Base-by-base conservation (phyloP, 1,140 invertebrate species). In the Calosoma granatense region DNA sequence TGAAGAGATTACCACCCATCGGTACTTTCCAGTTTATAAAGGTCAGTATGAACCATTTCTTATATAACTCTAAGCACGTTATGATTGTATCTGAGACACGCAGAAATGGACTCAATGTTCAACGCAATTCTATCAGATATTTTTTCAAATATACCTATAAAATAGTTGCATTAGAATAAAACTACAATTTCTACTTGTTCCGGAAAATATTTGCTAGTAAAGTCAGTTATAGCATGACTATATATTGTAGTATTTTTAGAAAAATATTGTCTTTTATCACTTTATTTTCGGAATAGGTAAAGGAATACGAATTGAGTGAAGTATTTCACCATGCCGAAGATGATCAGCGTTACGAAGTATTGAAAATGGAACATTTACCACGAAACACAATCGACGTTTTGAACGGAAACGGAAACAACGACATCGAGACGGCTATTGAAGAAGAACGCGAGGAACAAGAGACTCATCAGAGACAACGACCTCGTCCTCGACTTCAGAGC, bases 11-110 rank as follows among this genome's bases (percentile, higher is more conserved):
- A 56, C 92, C 91, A 54, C 88, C 93, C 54, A 88, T 98, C 61
- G 95, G 92, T 30, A 88, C 86, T 22, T 90, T 92, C 68, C 87
- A 89, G 66, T 92, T 94, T 68, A 85, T 90, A 60, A 93, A 94
- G 82, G 88, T 91, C 9, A 47, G 41, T 47, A 47, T 6, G 17
- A 30, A n/a, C n/a, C n/a, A n/a, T n/a, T n/a, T n/a, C n/a, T n/a
- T n/a, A n/a, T n/a, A n/a, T n/a, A n/a, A n/a, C n/a, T n/a, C n/a
- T n/a, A n/a, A n/a, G n/a, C n/a, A n/a, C n/a, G n/a, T n/a, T n/a
- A n/a, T n/a, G n/a, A n/a, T n/a, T n/a, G n/a, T n/a, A n/a, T n/a
- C n/a, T n/a, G n/a, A n/a, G n/a, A n/a, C n/a, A n/a, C n/a, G n/a
- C n/a, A n/a, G n/a, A n/a, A n/a, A n/a, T n/a, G n/a, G n/a, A n/a